These are phyloP conservation scores for Dolichotis patagonum DNA, from an alignment of 2,113 vertebrate genomes.

Conservation along the genomic window DNA sequence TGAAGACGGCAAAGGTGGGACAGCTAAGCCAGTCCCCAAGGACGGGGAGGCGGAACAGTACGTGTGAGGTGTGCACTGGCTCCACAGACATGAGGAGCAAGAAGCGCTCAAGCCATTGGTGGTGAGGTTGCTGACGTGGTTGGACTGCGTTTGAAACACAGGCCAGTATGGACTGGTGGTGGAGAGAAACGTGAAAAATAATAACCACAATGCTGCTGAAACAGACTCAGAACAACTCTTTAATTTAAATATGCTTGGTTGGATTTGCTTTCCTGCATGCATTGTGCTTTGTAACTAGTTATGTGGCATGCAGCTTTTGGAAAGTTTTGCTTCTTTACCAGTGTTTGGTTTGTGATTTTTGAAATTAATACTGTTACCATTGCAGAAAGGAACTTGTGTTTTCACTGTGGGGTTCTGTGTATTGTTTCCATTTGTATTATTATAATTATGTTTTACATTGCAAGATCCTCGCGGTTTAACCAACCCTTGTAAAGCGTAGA, in stretches of 20 bases:
- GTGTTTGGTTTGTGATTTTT: conserved; percentile 85
- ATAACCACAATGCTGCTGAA: conserved; percentile 90
- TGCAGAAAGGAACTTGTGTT: conserved; percentile 80
- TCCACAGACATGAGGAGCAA: conserved; percentile 23
- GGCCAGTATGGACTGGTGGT: conserved; percentile 82
- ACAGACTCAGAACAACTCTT: conserved; percentile 80
- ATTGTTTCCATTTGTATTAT: conserved; percentile 81
- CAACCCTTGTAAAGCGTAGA: conserved; percentile 70
- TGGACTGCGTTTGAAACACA: conserved; percentile 79
- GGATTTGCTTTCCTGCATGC: conserved; percentile 87
- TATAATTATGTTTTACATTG: conserved; percentile 68
- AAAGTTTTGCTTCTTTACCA: conserved; percentile 80
- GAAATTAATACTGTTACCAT: conserved; percentile 79
- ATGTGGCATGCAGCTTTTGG: conserved; percentile 85
- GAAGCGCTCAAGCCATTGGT: not conserved
- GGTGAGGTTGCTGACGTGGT: conserved; percentile 71
- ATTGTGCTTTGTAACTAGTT: conserved; percentile 81
- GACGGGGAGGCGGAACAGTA: conserved; percentile 97
- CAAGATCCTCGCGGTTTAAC: conserved; percentile 76
- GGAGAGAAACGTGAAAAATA: conserved; percentile 85
- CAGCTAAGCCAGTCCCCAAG: conserved; percentile 90
- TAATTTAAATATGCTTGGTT: conserved; percentile 86
- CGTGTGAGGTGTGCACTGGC: conserved; percentile 89
- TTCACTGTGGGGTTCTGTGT: conserved; percentile 78
- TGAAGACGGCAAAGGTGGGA: conserved; percentile 93